These are phyloP conservation scores for Ectropis crepuscularia DNA, from an alignment of 2,888 invertebrate species.

Conservation along the genomic window DNA sequence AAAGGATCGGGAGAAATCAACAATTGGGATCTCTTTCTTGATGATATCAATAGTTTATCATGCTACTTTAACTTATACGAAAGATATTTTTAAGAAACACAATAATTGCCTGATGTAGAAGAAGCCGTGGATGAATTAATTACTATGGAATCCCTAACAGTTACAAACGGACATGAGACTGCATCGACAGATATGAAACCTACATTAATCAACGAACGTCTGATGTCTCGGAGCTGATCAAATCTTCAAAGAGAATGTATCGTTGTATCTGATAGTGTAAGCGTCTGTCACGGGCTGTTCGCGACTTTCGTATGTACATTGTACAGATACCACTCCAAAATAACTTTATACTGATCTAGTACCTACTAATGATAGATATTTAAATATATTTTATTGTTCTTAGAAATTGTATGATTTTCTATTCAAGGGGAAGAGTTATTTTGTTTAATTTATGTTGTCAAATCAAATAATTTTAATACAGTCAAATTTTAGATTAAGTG, in stretches of 20 bases:
- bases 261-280: conserved; percentile 19
- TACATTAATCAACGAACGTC: conserved; percentile 26
- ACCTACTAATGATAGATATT: background rate
- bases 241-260: conserved; percentile 28
- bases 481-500: too few species aligned
- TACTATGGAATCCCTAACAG: conserved; percentile 22
- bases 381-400: background rate
- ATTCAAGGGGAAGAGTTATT: too few species aligned
- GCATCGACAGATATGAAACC: conserved; percentile 23
- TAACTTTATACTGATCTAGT: conserved; percentile 5
- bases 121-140: conserved; percentile 21
- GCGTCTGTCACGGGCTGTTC: conserved; percentile 14
- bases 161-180: conserved; percentile 16
- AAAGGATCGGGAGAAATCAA: too few species aligned
- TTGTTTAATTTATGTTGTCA: too few species aligned
- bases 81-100: background rate
- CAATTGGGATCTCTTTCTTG: too few species aligned
- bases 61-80: conserved; percentile 3
- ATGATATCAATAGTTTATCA: too few species aligned
- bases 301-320: conserved; percentile 9
- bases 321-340: conserved; percentile 16
- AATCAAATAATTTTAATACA: too few species aligned
- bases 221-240: conserved; percentile 22
- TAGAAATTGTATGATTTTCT: background rate
- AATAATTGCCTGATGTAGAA: conserved; percentile 9